Percentiles rank a stretch among this genome's conserved stretches.
Evolutionary conservation across 2,888 invertebrate species (phyloP).

Genomic region (Acrobasis repandana): DNA sequence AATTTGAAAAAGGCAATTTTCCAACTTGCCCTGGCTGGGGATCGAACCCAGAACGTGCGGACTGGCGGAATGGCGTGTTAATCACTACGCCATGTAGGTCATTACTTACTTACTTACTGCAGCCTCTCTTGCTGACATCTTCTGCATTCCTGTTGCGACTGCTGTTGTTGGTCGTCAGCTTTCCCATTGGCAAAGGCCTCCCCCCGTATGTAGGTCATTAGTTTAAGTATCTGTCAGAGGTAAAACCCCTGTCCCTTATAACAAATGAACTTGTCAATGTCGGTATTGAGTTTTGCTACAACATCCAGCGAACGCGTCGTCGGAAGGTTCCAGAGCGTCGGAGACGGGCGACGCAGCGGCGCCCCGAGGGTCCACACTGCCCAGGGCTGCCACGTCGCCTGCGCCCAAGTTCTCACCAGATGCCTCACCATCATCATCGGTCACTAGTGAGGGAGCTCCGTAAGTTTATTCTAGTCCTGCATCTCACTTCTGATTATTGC

Average conservation of each 20-base stretch:
- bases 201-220: too few relatives aligned
- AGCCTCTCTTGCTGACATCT: too few relatives aligned
- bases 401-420: conserved; percentile 89
- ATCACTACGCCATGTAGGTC: too few relatives aligned
- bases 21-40: too few relatives aligned
- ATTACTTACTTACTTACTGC: too few relatives aligned
- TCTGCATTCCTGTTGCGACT: too few relatives aligned
- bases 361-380: conserved; percentile 68
- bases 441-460: conserved; percentile 92
- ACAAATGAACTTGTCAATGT: conserved; percentile 19
- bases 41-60: too few relatives aligned
- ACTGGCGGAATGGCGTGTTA: too few relatives aligned
- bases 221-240: too few relatives aligned
- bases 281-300: conserved; percentile 76
- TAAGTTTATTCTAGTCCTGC: conserved; percentile 49
- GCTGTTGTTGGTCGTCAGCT: too few relatives aligned
- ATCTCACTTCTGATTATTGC: background rate
- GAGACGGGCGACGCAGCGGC: conserved; percentile 79
- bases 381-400: conserved; percentile 69
- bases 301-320: conserved; percentile 80
- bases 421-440: conserved; percentile 93
- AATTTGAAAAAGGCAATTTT: too few relatives aligned
- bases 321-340: conserved; percentile 76
- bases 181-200: too few relatives aligned
- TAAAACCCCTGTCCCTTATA: background rate